Percentiles rank a stretch among this genome's conserved stretches.
These are phyloP conservation scores for Caenorhabditis remanei DNA, from an alignment of 1,140 invertebrate genomes.

Conservation along the genomic window DNA sequence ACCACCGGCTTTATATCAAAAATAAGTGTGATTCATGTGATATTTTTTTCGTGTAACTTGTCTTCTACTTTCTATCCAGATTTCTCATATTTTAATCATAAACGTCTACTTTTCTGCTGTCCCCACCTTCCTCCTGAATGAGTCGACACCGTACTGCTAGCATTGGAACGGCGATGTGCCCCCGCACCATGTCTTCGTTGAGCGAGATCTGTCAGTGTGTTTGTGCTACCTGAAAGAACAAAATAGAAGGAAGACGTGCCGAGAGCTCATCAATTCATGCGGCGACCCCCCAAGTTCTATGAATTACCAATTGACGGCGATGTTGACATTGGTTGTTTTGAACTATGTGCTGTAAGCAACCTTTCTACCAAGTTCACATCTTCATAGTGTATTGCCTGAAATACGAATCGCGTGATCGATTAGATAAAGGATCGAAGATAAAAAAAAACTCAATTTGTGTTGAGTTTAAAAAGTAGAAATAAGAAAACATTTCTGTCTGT, in stretches of 20 bases:
- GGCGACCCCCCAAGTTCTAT: background rate
- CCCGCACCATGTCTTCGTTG: slow-evolving; percentile 72
- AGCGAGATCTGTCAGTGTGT: slow-evolving; percentile 77
- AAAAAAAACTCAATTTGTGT: slow-evolving; percentile 14
- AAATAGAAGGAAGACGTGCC: background rate
- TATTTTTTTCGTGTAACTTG: background rate
- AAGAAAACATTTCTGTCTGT: background rate
- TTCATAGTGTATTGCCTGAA: slow-evolving; percentile 77
- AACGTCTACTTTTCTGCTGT: background rate
- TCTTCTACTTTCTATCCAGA: background rate
- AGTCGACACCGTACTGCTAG: slow-evolving; percentile 76
- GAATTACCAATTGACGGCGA: slow-evolving; percentile 72
- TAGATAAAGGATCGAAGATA: slow-evolving; percentile 7
- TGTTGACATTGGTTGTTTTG: slow-evolving; percentile 73
- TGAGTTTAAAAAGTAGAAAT: slow-evolving; percentile 14
- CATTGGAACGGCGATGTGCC: slow-evolving; percentile 75
- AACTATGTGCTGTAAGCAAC: slow-evolving; percentile 74
- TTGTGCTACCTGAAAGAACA: slow-evolving; percentile 69
- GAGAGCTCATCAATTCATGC: slow-evolving; percentile 38
- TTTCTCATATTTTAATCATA: slow-evolving; percentile 15
- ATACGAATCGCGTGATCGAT: background rate
- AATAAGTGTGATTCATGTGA: background rate
- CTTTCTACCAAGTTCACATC: slow-evolving; percentile 75
- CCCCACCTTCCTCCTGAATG: slow-evolving; percentile 75
- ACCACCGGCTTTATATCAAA: background rate